Conservation (phyloP, 2,888 invertebrate genomes). For the Netelia fuscicornis region DNA sequence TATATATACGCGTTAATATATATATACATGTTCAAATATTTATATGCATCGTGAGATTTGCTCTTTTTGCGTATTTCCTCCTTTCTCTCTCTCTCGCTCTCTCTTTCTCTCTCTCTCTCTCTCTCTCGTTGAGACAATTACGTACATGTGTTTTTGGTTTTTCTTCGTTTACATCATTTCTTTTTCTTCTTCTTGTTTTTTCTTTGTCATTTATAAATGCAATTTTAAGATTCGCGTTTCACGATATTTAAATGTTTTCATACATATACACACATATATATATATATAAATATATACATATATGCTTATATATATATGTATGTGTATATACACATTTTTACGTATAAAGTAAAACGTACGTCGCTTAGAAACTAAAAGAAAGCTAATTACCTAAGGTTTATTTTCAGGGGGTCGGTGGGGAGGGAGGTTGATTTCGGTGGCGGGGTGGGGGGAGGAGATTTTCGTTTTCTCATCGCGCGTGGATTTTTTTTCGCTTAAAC, state of each 20-base stretch:
- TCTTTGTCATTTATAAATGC: conserved; percentile 50
- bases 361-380: conserved; percentile 71
- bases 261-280: conserved; percentile 34
- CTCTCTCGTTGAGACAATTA: conserved; percentile 51
- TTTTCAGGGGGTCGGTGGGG: no score
- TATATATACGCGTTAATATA: conserved; percentile 37
- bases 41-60: conserved; percentile 44
- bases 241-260: conserved; percentile 35
- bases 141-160: conserved; percentile 41
- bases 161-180: background rate
- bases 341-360: conserved; percentile 65
- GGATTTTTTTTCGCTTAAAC: conserved; percentile 66
- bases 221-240: conserved; percentile 53
- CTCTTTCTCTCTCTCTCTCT: background rate
- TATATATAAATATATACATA: conserved; percentile 66
- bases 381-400: conserved; percentile 62
- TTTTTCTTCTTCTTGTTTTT: background rate
- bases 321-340: conserved; percentile 57
- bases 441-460: conserved; percentile 42
- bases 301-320: conserved; percentile 63
- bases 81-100: background rate
- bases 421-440: background rate
- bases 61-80: background rate
- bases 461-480: conserved; percentile 58
- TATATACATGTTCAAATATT: conserved; percentile 26